phyloP scores from a whole-genome alignment of 2,888 invertebrate species.

The Spatulosminthurus flaviceps region DNA sequence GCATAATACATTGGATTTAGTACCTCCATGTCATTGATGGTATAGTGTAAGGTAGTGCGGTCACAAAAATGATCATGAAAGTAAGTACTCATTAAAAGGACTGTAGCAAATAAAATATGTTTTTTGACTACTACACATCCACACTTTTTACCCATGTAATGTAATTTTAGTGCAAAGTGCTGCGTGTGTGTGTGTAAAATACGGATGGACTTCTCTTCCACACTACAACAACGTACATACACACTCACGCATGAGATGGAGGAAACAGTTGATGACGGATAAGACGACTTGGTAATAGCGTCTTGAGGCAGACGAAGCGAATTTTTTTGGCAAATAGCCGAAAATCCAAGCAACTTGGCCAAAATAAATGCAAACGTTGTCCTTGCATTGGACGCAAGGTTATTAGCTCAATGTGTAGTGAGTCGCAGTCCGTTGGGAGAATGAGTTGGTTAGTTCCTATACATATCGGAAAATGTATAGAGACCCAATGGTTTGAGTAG shows the following conservation, averaged over 20 bases:
- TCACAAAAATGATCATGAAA: constrained; percentile 2
- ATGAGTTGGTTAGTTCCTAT: neutral
- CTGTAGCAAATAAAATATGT: neutral
- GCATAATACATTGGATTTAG: too few species aligned
- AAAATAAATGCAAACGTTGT: constrained; percentile 21
- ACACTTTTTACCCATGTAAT: too few species aligned
- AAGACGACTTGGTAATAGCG: neutral
- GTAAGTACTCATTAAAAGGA: neutral
- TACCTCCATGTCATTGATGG: neutral
- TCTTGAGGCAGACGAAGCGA: neutral
- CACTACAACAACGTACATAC: neutral
- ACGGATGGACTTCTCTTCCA: neutral
- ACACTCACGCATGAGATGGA: neutral
- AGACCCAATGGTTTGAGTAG: too few species aligned
- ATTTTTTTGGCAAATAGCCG: constrained; percentile 24
- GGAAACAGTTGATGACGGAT: neutral
- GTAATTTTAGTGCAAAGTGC: too few species aligned
- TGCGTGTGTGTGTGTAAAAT: too few species aligned
- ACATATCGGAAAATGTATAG: too few species aligned
- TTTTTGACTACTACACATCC: too few species aligned
- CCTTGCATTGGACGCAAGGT: constrained; percentile 34
- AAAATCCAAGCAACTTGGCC: constrained; percentile 25
- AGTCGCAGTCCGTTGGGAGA: neutral
- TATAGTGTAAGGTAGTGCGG: neutral
- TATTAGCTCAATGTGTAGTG: constrained; percentile 29